Evolutionary conservation across 2,888 invertebrate genomes (phyloP), one percentile per base, ranked within the genome.

Genomic region (Heliconius charithonia): DNA sequence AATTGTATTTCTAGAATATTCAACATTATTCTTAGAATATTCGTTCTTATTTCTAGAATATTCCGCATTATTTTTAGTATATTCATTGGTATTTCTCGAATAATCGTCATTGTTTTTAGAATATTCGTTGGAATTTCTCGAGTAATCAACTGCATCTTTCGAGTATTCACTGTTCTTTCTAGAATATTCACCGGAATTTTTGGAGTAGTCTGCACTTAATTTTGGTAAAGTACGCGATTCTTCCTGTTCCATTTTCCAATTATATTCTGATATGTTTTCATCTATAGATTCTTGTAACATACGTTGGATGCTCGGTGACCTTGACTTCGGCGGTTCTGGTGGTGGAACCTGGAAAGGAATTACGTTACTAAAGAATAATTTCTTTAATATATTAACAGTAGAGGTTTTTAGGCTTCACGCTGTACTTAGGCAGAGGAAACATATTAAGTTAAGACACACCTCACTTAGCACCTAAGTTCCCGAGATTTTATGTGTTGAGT

Each of bases 281-380:
- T 93, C 95, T 80, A 92, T 91, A 3, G 91, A 95, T 77, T 92
- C 95, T 89, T 90, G 95, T 0, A 94, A 86, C 85, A 91, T 92
- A 83, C 88, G 95, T 85, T 85, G 96, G 86, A 91, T 95, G 85
- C 93, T 93, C 2, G 94, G 94, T 0, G 94, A 95, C 0, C 94
- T 90, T 6, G 94, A 95, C 81, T 93, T 92, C 37, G 97, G 97
- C 65, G 97, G 97, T 81, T 97, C 97, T 0, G 97, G 97, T 12
- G 97, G 97, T 72, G 97, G 97, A 1, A 97, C 93, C 95, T 95
- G 79, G 0, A 72, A 62, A 12, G 19, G 76, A 65, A 72, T 41
- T 66, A 72, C 3, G 10, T 27, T 41, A 41, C 19, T 41, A 70
- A 25, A 13, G 32, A 22, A 32, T 19, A 69, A 45, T 56, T 25